Percentiles rank a stretch among this genome's conserved stretches.
phyloP scores from a whole-genome alignment of 2,113 vertebrate genomes.

The Salvelinus namaycush region DNA sequence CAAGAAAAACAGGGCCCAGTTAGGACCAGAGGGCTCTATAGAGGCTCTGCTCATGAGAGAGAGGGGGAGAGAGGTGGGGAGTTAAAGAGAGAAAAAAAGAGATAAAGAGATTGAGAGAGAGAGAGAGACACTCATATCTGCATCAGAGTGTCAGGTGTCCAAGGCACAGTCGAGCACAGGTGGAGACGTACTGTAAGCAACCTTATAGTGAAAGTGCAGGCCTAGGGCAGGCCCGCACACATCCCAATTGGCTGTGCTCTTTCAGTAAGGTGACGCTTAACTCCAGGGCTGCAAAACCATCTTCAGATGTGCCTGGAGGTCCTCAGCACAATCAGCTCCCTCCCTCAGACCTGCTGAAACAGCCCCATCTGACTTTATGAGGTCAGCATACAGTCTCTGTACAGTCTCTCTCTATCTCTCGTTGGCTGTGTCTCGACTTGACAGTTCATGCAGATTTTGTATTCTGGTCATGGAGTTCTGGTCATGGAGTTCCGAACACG shows the following conservation, averaged over 20 bases:
- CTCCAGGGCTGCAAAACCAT: not conserved
- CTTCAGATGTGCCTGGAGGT: not conserved
- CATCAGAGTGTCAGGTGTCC: too few relatives aligned
- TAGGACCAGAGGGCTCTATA: not conserved
- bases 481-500: too few relatives aligned
- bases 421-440: too few relatives aligned
- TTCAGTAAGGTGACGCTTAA: not conserved
- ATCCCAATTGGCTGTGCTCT: constrained; percentile 12
- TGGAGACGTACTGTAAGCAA: not conserved
- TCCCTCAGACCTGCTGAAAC: constrained; percentile 29
- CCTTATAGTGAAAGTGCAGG: not conserved
- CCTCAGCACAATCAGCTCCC: not conserved
- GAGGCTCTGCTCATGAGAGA: not conserved
- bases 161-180: not conserved
- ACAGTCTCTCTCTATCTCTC: not conserved
- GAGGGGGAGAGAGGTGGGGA: not conserved
- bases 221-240: constrained; percentile 39
- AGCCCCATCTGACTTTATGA: constrained; percentile 15
- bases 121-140: not conserved
- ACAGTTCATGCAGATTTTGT: too few relatives aligned
- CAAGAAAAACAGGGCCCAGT: not conserved
- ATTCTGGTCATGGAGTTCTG: too few relatives aligned
- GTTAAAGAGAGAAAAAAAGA: constrained; percentile 21
- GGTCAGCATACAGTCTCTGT: constrained; percentile 9
- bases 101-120: not conserved